Base-by-base conservation (phyloP, 1,140 invertebrate genomes). In the Drosophila parvula region DNA sequence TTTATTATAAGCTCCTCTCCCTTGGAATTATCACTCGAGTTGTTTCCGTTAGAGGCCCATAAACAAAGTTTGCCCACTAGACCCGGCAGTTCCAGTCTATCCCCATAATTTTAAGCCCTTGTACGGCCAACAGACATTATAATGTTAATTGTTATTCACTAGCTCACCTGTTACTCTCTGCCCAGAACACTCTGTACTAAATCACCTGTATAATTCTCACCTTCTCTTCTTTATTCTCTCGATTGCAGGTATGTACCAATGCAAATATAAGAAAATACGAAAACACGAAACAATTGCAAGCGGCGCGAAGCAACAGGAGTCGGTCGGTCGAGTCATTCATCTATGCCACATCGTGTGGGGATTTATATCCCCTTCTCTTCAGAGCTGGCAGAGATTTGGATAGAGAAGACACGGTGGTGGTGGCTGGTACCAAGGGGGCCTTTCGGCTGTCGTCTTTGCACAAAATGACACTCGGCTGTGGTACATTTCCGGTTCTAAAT, bases 401-500 rank as follows among this genome's bases (percentile, higher is more conserved):
- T 28, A 44, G 43, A 47, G n/a, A 14, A 47, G 22, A 50, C 28
- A 22, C 11, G 34, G n/a, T n/a, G n/a, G n/a, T n/a, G n/a, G n/a
- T n/a, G n/a, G 22, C 22, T 57, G n/a, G 5, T 45, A 44, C 64
- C 28, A 44, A 34, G 44, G 74, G 58, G 77, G 71, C 73, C 56
- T 36, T 65, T 71, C 69, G 65, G 55, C 65, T 85, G 81, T 85
- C 82, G 81, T 78, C 82, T 81, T 85, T 88, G 84, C 84, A 84
- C 80, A 88, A 81, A 88, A 75, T 88, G 84, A 88, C 84, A 89
- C 76, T 89, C 75, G 68, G 67, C 69, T 69, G 18, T 27, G 61
- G 51, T 78, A 80, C 84, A 84, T 89, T 89, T 88, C 84, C 84
- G 84, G 84, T 89, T 88, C 80, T 84, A 89, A 88, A 88, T 88